Percentiles rank a stretch among this genome's conserved stretches.
phyloP scores from a whole-genome alignment of 2,888 invertebrate species.

The Nephrocerus scutellatus region DNA sequence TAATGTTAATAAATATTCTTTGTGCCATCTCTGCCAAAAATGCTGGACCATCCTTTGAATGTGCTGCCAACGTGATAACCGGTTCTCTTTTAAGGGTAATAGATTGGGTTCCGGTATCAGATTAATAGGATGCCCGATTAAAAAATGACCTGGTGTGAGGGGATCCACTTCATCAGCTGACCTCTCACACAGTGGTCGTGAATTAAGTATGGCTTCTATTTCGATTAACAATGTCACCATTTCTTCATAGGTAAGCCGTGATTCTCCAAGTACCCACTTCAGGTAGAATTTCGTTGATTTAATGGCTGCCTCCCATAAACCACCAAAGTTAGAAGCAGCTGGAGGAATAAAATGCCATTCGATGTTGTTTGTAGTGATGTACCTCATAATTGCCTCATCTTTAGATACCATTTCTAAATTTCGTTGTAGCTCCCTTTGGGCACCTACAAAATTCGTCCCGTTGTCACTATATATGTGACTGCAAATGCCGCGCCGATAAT shows the following conservation, averaged over 20 bases:
- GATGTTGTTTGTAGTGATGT: conserved; percentile 6
- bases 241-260: conserved; percentile 10
- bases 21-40: conserved; percentile 19
- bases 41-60: conserved; percentile 17
- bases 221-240: conserved; percentile 9
- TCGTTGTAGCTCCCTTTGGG: conserved; percentile 2
- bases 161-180: conserved; percentile 1
- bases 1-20: conserved; percentile 13
- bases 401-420: no score
- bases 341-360: conserved; percentile 14
- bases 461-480: conserved; percentile 12
- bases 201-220: conserved; percentile 10
- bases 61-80: conserved; percentile 11
- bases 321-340: conserved; percentile 13
- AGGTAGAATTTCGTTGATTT: conserved; percentile 8
- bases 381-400: no score
- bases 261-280: conserved; percentile 7
- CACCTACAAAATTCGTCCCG: conserved; percentile 10
- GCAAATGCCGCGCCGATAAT: conserved; percentile 7
- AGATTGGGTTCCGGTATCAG: conserved; percentile 12
- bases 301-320: conserved; percentile 9
- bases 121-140: conserved; percentile 15
- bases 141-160: conserved; percentile 12
- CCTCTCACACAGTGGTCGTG: conserved; percentile 5
- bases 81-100: conserved; percentile 6